phyloP scores from a whole-genome alignment of 2,797 vertebrate genomes.

The Chrosomus eos region DNA sequence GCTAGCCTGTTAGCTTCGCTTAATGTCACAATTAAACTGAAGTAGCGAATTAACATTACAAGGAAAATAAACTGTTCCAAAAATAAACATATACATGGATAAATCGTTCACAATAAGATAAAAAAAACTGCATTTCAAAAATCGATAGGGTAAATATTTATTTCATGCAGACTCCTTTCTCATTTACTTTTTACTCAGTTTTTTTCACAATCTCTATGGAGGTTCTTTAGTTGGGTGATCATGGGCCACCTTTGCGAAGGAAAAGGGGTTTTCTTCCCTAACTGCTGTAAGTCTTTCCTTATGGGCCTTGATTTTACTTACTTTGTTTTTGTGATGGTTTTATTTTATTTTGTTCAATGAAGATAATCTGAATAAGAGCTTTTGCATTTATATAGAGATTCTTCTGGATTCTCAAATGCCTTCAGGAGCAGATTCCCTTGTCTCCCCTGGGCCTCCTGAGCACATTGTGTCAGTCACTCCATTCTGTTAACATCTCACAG shows the following conservation, averaged over 20 bases:
- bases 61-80: too few relatives aligned
- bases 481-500: constrained; percentile 29
- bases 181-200: not conserved
- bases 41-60: not conserved
- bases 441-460: constrained; percentile 2
- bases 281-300: not conserved
- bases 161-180: too few relatives aligned
- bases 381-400: not conserved
- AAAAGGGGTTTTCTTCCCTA: not conserved
- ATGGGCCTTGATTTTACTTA: not conserved
- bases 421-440: constrained; percentile 31
- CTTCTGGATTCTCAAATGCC: constrained; percentile 2
- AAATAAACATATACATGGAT: too few relatives aligned
- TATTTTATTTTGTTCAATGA: not conserved
- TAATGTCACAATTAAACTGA: too few relatives aligned
- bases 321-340: not conserved
- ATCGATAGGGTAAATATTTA: too few relatives aligned
- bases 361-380: not conserved
- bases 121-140: too few relatives aligned
- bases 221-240: not conserved
- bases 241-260: not conserved
- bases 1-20: not conserved
- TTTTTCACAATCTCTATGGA: not conserved
- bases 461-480: constrained; percentile 20
- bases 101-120: too few relatives aligned